These are phyloP conservation scores for Pachypeltis micranthus DNA, from an alignment of 1,140 invertebrate species.

Conservation along the genomic window DNA sequence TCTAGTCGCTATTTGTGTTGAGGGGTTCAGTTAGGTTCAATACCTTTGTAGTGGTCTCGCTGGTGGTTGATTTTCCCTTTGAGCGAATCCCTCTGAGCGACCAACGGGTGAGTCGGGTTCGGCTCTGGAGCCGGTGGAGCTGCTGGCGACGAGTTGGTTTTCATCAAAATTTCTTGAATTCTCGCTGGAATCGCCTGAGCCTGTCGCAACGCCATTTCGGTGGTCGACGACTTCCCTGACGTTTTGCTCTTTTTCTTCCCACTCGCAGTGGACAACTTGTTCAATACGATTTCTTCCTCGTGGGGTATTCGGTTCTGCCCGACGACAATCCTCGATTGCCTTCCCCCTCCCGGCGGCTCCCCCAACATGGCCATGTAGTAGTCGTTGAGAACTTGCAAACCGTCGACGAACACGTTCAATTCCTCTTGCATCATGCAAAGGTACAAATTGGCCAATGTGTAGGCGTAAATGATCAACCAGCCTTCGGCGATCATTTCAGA, in stretches of 20 bases:
- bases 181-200: no score
- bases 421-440: conserved; percentile 16
- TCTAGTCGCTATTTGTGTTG: no score
- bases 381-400: conserved; percentile 18
- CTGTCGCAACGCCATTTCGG: no score
- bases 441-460: conserved; percentile 7
- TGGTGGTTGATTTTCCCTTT: no score
- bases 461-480: conserved; percentile 12
- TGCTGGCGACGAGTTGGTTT: no score
- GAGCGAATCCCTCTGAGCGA: no score
- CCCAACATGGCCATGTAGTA: conserved; percentile 12
- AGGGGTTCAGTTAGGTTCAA: no score
- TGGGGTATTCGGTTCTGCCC: background rate
- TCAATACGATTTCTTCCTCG: background rate
- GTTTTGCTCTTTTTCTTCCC: background rate
- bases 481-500: conserved; percentile 4
- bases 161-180: no score
- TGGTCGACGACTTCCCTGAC: no score
- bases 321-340: background rate
- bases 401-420: conserved; percentile 18
- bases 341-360: background rate
- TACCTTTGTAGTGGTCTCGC: no score
- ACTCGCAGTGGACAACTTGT: background rate
- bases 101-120: no score
- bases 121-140: no score